Percentiles rank a stretch among this genome's conserved stretches.
These are phyloP conservation scores for Unio pictorum DNA, from an alignment of 2,888 invertebrate genomes.

Conservation along the genomic window DNA sequence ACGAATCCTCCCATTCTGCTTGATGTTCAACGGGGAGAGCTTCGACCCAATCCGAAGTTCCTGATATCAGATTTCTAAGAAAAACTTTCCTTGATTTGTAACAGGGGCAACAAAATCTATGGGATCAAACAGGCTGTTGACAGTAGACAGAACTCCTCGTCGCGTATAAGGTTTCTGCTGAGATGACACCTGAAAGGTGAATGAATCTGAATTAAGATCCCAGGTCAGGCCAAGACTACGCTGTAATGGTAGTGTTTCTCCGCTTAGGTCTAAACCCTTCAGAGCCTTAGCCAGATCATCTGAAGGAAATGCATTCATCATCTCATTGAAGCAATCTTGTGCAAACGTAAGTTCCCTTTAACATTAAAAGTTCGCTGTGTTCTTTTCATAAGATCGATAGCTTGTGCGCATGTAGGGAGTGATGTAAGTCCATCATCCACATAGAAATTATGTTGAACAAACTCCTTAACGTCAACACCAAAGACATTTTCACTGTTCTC, in stretches of 20 bases:
- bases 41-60: constrained; percentile 32
- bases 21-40: constrained; percentile 16
- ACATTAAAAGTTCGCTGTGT: constrained; percentile 18
- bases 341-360: constrained; percentile 30
- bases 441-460: too few relatives aligned
- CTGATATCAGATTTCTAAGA: constrained; percentile 16
- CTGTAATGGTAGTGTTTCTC: constrained; percentile 20
- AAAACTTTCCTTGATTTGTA: constrained; percentile 27
- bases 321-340: constrained; percentile 39
- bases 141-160: constrained; percentile 33
- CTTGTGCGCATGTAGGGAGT: too few relatives aligned
- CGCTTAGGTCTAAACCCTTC: constrained; percentile 24
- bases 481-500: neutral
- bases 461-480: neutral
- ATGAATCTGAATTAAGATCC: constrained; percentile 29
- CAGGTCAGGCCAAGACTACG: constrained; percentile 27
- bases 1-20: constrained; percentile 20
- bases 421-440: too few relatives aligned
- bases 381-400: constrained; percentile 14
- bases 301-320: constrained; percentile 29
- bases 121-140: constrained; percentile 41
- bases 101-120: constrained; percentile 37
- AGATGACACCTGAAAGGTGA: constrained; percentile 14
- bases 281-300: constrained; percentile 34
- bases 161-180: constrained; percentile 23